A percentile compares a stretch with the other conserved stretches of the same genome.
These are phyloP conservation scores for Probaryconus sp. DNA, from an alignment of 1,140 invertebrate species.

Conservation along the genomic window DNA sequence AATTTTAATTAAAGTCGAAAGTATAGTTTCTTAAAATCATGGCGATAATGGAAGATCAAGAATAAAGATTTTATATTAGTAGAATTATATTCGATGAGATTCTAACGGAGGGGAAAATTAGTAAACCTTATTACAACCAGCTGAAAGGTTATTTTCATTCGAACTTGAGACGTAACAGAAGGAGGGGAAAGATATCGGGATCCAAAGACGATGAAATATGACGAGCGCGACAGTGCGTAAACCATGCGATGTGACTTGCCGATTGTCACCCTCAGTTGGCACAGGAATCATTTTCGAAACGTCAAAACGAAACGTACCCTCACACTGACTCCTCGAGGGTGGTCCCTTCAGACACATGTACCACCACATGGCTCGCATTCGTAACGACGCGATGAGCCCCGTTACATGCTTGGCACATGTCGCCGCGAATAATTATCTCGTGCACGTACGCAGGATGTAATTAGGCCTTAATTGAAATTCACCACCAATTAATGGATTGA, in stretches of 20 bases:
- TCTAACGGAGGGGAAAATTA: too few species aligned
- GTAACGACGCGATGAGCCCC: slow-evolving; percentile 61
- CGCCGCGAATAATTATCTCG: slow-evolving; percentile 68
- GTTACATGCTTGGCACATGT: slow-evolving; percentile 70
- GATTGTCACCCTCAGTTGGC: slow-evolving; percentile 38
- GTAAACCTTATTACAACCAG: slow-evolving; percentile 1
- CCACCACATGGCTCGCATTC: slow-evolving; percentile 65
- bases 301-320: slow-evolving; percentile 51
- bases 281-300: slow-evolving; percentile 57
- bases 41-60: too few species aligned
- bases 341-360: slow-evolving; percentile 58
- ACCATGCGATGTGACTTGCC: slow-evolving; percentile 56
- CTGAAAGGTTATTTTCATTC: neutral
- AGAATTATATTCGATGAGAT: too few species aligned
- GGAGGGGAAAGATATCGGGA: too few species aligned
- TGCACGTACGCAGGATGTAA: slow-evolving; percentile 62
- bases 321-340: slow-evolving; percentile 20
- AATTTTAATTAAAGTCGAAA: neutral
- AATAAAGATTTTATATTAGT: too few species aligned
- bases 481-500: slow-evolving; percentile 37
- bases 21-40: too few species aligned
- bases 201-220: slow-evolving; percentile 51
- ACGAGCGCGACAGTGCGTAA: slow-evolving; percentile 39
- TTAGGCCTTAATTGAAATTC: slow-evolving; percentile 74
- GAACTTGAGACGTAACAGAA: slow-evolving; percentile 8